Percentiles rank a stretch among this genome's conserved stretches.
These are phyloP conservation scores for Chrysomallon squamiferum DNA, from an alignment of 1,140 invertebrate species.

Conservation along the genomic window DNA sequence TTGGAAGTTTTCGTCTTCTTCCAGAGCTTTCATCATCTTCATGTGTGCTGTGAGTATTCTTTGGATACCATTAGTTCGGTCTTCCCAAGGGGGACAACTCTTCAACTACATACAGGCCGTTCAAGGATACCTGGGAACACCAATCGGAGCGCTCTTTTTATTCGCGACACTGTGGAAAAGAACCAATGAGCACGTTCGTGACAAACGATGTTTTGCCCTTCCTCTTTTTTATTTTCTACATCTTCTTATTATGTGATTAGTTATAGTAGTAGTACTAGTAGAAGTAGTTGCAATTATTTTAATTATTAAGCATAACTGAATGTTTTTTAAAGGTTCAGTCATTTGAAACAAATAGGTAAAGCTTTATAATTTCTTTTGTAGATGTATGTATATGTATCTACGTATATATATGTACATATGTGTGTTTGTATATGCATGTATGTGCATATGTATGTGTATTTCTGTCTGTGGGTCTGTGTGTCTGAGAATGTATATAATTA, in stretches of 20 bases:
- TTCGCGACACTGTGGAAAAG: slow-evolving; percentile 65
- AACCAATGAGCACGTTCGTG: slow-evolving; percentile 66
- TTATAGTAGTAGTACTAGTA: no score
- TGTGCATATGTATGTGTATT: not conserved
- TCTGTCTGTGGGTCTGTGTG: not conserved
- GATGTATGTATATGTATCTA: no score
- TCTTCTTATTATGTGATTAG: no score
- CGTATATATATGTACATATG: not conserved
- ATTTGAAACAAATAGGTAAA: no score
- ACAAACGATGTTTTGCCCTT: not conserved
- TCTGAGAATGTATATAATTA: not conserved
- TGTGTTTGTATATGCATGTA: not conserved
- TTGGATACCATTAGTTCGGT: slow-evolving; percentile 69
- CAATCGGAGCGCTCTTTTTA: slow-evolving; percentile 68
- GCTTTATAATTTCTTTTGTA: no score
- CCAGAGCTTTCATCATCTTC: slow-evolving; percentile 64
- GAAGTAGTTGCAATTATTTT: no score
- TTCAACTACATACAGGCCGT: slow-evolving; percentile 70
- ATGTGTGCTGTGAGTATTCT: slow-evolving; percentile 66
- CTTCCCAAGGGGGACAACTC: slow-evolving; percentile 66
- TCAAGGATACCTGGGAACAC: slow-evolving; percentile 68
- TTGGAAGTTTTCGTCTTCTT: slow-evolving; percentile 3
- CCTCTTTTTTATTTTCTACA: no score
- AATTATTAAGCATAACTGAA: no score
- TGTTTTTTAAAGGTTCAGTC: no score